phyloP scores from a whole-genome alignment of 2,113 vertebrate genomes.

The Astur gentilis region DNA sequence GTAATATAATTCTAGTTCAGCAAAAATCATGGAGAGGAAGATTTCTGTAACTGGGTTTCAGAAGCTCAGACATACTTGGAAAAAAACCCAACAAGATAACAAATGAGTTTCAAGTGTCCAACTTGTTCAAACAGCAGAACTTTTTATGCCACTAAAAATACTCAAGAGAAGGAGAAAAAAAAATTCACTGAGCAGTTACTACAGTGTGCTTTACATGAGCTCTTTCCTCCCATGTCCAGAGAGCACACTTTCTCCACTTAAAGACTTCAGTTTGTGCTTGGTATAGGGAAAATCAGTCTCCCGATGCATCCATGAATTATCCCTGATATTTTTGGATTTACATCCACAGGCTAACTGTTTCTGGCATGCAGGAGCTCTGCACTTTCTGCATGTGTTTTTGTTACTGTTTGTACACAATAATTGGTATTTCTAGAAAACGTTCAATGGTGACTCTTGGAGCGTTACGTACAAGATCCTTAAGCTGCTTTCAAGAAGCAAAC shows the following conservation, averaged over 20 bases:
- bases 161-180: background rate
- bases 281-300: background rate
- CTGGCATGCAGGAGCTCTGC: background rate
- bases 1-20: background rate
- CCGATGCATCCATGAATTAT: background rate
- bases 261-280: background rate
- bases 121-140: background rate
- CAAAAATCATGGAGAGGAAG: background rate
- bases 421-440: background rate
- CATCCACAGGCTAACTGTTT: background rate
- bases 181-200: background rate
- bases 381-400: background rate
- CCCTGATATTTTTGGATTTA: background rate
- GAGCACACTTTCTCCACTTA: background rate
- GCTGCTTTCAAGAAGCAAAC: background rate
- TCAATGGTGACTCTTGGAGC: fast-evolving
- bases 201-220: background rate
- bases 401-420: background rate
- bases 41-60: background rate
- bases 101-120: background rate
- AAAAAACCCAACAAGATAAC: background rate
- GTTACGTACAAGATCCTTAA: background rate
- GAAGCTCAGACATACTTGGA: background rate
- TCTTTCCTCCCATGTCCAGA: background rate
- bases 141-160: background rate